These are phyloP conservation scores for Sciurus vulgaris DNA, from an alignment of 2,797 vertebrate genomes.

Conservation along the genomic window DNA sequence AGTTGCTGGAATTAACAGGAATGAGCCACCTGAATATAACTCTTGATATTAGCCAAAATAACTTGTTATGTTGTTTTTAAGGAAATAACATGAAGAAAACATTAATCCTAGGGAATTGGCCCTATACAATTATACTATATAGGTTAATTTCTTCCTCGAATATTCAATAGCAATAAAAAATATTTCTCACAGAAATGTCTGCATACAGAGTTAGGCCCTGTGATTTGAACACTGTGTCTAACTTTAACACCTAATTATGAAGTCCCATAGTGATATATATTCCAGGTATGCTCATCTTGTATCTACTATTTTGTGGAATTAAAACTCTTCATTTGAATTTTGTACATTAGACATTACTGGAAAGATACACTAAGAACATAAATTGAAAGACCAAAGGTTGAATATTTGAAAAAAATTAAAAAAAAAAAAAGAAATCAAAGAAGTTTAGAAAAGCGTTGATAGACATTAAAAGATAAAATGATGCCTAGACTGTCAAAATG, in stretches of 20 bases:
- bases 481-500: not conserved
- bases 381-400: not conserved
- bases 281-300: not conserved
- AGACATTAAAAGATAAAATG: slow-evolving; percentile 19
- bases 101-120: not conserved
- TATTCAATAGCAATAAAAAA: not conserved
- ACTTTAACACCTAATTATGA: not conserved
- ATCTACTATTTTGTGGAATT: not conserved
- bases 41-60: not conserved
- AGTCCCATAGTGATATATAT: not conserved
- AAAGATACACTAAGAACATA: not conserved
- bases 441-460: not conserved
- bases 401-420: not conserved
- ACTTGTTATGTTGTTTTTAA: not conserved
- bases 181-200: not conserved
- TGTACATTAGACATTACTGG: not conserved
- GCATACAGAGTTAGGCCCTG: not conserved
- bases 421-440: not conserved
- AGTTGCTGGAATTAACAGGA: too few species aligned
- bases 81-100: not conserved
- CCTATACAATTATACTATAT: not conserved
- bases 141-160: not conserved
- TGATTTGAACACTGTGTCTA: not conserved
- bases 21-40: not conserved
- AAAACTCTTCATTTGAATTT: not conserved